These are phyloP conservation scores for Sceloporus undulatus DNA, from an alignment of 2,113 vertebrate species.

Conservation along the genomic window DNA sequence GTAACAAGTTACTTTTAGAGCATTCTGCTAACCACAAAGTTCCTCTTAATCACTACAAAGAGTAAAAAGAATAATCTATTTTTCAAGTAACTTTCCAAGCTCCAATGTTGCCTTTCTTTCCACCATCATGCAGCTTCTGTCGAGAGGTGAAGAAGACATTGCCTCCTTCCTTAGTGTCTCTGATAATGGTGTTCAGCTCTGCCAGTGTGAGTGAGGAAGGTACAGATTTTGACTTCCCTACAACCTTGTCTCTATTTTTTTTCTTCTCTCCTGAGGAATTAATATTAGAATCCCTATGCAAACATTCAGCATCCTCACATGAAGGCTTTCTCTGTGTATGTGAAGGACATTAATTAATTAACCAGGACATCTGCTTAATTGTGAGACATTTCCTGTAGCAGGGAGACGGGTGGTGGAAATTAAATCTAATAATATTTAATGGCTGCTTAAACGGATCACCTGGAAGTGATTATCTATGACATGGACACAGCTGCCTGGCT, in stretches of 20 bases:
- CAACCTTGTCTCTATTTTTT: neutral
- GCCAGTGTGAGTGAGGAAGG: neutral
- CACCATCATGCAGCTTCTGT: neutral
- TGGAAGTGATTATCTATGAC: conserved; percentile 24
- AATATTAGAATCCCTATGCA: neutral
- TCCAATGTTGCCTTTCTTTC: neutral
- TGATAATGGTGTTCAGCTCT: too few relatives aligned
- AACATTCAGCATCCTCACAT: neutral
- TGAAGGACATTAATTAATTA: conserved; percentile 16
- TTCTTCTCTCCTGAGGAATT: neutral
- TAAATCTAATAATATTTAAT: conserved; percentile 31
- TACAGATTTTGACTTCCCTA: neutral
- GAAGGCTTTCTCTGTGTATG: neutral
- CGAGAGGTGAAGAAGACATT: too few relatives aligned
- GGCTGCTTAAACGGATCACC: conserved; percentile 22
- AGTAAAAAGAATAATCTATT: too few relatives aligned
- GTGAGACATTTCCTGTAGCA: conserved; percentile 30
- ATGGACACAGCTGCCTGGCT: conserved; percentile 2
- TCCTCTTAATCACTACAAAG: too few relatives aligned
- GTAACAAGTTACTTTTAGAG: too few relatives aligned
- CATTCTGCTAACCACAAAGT: too few relatives aligned
- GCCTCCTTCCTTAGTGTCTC: too few relatives aligned
- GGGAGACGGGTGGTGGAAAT: neutral
- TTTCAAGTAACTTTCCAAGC: too few relatives aligned
- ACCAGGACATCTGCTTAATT: conserved; percentile 35